Base-by-base conservation (phyloP, 1,140 invertebrate species). In the Luehdorfia chinensis region DNA sequence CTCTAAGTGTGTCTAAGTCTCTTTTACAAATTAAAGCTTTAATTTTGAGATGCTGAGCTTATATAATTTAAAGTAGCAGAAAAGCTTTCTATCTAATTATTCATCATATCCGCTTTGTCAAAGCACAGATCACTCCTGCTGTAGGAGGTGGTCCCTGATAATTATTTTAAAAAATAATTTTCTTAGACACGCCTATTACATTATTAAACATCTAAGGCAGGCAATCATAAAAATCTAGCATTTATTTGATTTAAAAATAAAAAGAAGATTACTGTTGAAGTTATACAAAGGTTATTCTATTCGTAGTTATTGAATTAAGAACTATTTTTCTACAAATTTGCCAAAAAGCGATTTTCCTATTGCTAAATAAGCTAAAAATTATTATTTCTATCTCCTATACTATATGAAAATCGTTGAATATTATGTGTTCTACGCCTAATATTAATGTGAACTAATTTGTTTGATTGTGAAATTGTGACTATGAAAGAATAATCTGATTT, bases 301-400 rank as follows among this genome's bases (percentile, higher is more conserved):
- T 57, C 55, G 51, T 61, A 30, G 11, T 16, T 7, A 18, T 14
- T 34, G 33, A 34, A 9, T 43, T 43, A 43, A 25, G 8, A 76
- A 75, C 72, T 78, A 75, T 72, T 34, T 23, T 54, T 55, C 66
- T 75, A 83, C 63, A 62, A 74, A 67, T 65, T 55, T 75, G 74
- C 73, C 67, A 74, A 79, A 74, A 85, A 83, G 76, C 76, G 48
- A 50, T 55, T 49, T 25, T 61, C 65, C 59, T 66, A 76, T 71
- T 49, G 81, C 81, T 81, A 81, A 77, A 81, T 75, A 85, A 81
- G 76, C 81, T 76, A 77, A 74, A 66, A 49, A 49, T n/a, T 59
- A 47, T 65, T 72, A 66, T 61, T 45, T 23, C 47, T 72, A 64
- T 55, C 48, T 59, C 37, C 63, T 69, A 64, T 21, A 14, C 59